A percentile compares a stretch with the other conserved stretches of the same genome.
phyloP scores from a whole-genome alignment of 2,888 invertebrate genomes.

The Brachylomia viminalis region DNA sequence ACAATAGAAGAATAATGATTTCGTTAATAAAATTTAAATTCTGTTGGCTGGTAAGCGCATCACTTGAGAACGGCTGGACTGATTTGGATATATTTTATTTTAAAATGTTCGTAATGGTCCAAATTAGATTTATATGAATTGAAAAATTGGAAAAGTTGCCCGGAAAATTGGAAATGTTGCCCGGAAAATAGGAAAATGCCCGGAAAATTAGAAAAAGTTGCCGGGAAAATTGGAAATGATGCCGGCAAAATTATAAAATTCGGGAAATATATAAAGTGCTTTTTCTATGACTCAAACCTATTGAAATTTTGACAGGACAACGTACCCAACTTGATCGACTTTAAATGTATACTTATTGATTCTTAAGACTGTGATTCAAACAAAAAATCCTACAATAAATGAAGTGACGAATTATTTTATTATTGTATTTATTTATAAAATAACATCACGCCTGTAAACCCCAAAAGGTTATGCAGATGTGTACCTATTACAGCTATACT shows the following conservation, averaged over 20 bases:
- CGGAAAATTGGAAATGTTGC: not conserved
- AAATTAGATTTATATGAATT: not conserved
- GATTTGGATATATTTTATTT: not conserved
- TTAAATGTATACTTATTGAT: conserved; percentile 59
- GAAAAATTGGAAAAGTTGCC: not conserved
- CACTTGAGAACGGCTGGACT: not conserved
- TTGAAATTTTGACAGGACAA: not conserved
- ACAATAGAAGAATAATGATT: not conserved
- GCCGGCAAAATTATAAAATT: too few relatives aligned
- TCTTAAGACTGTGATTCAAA: conserved; percentile 61
- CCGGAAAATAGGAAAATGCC: too few relatives aligned
- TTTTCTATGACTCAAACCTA: not conserved
- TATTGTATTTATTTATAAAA: conserved; percentile 27
- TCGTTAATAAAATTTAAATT: not conserved
- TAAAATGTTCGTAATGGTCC: not conserved
- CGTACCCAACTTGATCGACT: conserved; percentile 57
- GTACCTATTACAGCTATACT: too few relatives aligned
- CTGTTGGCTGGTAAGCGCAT: too few relatives aligned
- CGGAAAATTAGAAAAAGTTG: not conserved
- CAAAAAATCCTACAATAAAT: conserved; percentile 59
- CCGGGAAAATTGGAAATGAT: too few relatives aligned
- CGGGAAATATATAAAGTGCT: too few relatives aligned
- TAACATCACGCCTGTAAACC: too few relatives aligned
- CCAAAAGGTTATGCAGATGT: too few relatives aligned
- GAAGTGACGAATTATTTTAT: conserved; percentile 39